A percentile compares a stretch with the other conserved stretches of the same genome.
phyloP scores from a whole-genome alignment of 1,140 invertebrate genomes.

The Drosophila melanica region DNA sequence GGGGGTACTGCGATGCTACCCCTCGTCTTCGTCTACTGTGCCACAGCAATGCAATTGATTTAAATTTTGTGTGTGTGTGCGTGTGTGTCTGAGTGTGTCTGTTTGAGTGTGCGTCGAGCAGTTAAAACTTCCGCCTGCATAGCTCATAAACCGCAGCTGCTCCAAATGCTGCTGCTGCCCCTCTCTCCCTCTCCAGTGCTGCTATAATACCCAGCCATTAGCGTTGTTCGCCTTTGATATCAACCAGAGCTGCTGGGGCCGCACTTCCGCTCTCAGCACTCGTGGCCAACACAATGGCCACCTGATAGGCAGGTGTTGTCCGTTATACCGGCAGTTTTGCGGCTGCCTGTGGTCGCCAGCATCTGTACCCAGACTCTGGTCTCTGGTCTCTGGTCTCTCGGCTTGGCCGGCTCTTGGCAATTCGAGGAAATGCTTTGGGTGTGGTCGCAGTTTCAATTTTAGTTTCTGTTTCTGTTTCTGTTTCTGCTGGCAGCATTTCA shows the following conservation, averaged over 20 bases:
- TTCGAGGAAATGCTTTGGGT: conserved; percentile 45
- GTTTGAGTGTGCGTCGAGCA: conserved; percentile 26
- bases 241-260: conserved; percentile 23
- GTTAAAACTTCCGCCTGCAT: conserved; percentile 72
- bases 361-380: conserved; percentile 7
- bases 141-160: conserved; percentile 65
- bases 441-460: conserved; percentile 44
- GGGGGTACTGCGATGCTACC: conserved; percentile 26
- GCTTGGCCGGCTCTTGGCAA: conserved; percentile 6
- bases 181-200: conserved; percentile 6
- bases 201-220: conserved; percentile 41
- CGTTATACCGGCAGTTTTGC: conserved; percentile 56
- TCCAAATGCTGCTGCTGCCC: conserved; percentile 59
- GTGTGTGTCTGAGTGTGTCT: conserved; percentile 19
- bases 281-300: conserved; percentile 13
- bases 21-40: conserved; percentile 8
- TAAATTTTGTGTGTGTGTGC: conserved; percentile 33
- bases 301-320: conserved; percentile 64
- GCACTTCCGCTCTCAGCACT: conserved; percentile 57
- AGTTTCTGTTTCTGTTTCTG: background rate
- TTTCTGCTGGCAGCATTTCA: conserved; percentile 28
- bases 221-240: conserved; percentile 48
- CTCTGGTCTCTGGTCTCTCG: background rate
- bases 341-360: conserved; percentile 42
- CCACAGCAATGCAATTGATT: conserved; percentile 33